phyloP scores from a whole-genome alignment of 1,140 invertebrate genomes.

The Drosophila nigrodunni region DNA sequence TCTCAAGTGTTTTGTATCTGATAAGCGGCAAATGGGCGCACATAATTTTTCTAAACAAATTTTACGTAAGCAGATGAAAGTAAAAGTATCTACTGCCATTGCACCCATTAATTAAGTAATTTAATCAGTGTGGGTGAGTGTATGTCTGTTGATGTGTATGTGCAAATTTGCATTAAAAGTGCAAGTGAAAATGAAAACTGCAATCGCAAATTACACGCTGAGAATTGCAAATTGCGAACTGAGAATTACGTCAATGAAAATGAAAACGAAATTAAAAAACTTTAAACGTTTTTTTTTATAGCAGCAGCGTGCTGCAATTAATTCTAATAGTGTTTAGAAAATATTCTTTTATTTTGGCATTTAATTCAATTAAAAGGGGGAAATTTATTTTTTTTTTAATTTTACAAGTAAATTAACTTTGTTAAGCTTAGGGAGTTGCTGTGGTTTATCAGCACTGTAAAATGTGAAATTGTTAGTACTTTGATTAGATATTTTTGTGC shows the following conservation, averaged over 20 bases:
- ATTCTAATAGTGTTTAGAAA: background rate
- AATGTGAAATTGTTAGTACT: background rate
- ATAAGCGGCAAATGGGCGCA: conserved; percentile 53
- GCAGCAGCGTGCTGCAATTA: conserved; percentile 1
- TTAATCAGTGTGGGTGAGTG: background rate
- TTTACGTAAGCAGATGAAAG: conserved; percentile 76
- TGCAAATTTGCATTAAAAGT: conserved; percentile 77
- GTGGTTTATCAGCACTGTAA: background rate
- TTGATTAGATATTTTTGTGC: conserved; percentile 20
- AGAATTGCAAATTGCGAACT: conserved; percentile 12
- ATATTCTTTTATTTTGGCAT: background rate
- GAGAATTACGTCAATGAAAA: conserved; percentile 46
- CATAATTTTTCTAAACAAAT: conserved; percentile 61
- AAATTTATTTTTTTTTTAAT: background rate
- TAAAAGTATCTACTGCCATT: conserved; percentile 67
- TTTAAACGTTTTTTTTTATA: conserved; percentile 13
- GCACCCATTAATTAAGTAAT: conserved; percentile 73
- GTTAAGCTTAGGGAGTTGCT: background rate
- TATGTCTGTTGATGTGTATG: conserved; percentile 34
- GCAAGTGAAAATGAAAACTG: conserved; percentile 72
- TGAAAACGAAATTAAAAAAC: conserved; percentile 29
- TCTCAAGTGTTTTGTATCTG: conserved; percentile 54
- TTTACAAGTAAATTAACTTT: background rate
- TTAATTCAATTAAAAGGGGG: no score
- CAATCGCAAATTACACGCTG: conserved; percentile 26